phyloP scores from a whole-genome alignment of 2,888 invertebrate genomes.

The Scotopteryx bipunctaria region DNA sequence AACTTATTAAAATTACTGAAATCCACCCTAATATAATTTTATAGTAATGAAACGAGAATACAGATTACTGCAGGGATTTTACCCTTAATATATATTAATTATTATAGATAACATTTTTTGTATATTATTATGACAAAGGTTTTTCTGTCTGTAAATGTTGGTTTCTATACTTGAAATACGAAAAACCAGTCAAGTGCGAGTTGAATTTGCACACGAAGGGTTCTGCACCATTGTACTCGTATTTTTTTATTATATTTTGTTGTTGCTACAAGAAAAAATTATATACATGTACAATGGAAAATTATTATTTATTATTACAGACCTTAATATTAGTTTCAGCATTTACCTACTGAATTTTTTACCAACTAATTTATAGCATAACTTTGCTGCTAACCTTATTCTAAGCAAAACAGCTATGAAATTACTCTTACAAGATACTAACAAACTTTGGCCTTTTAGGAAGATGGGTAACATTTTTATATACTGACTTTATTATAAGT shows the following conservation, averaged over 20 bases:
- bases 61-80: conserved; percentile 31
- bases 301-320: background rate
- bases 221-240: too few relatives aligned
- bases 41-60: conserved; percentile 14
- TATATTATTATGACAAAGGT: too few relatives aligned
- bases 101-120: conserved; percentile 26
- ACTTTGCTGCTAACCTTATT: conserved; percentile 5
- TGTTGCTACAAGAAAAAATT: too few relatives aligned
- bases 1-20: too few relatives aligned
- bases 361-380: conserved; percentile 3
- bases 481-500: conserved; percentile 13
- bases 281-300: too few relatives aligned
- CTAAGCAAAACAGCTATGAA: conserved; percentile 10
- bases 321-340: background rate
- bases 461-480: conserved; percentile 4
- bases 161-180: too few relatives aligned
- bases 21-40: background rate
- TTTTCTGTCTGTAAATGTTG: too few relatives aligned
- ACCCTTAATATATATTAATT: conserved; percentile 32
- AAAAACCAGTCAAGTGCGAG: too few relatives aligned
- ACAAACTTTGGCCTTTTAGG: conserved; percentile 6
- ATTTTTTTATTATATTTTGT: too few relatives aligned
- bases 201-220: too few relatives aligned
- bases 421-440: conserved; percentile 6
- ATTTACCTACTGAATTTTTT: conserved; percentile 10